Evolutionary conservation across 2,113 vertebrate genomes (phyloP).

Genomic region (Synchiropus splendidus): DNA sequence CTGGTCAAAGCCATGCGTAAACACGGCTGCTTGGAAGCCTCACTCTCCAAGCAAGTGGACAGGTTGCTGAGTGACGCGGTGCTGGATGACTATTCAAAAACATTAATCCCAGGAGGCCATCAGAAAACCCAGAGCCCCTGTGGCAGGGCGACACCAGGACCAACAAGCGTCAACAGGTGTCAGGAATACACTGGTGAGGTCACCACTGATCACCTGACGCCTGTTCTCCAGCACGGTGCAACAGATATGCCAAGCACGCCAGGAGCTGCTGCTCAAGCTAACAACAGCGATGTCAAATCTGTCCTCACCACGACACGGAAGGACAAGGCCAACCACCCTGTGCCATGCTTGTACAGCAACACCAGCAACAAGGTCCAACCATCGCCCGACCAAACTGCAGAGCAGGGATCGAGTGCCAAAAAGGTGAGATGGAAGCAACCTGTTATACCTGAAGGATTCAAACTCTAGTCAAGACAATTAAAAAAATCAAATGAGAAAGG

Average conservation of each 20-base stretch:
- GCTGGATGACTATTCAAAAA: conserved; percentile 53
- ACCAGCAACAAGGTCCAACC: neutral
- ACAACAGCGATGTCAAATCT: conserved; percentile 4
- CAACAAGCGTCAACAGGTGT: conserved; percentile 15
- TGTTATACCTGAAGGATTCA: too few species aligned
- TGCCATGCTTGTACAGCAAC: conserved; percentile 8
- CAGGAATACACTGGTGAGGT: conserved; percentile 10
- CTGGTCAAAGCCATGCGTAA: conserved; percentile 50
- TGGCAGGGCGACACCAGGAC: conserved; percentile 6
- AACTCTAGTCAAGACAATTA: too few species aligned
- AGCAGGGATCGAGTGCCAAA: too few species aligned
- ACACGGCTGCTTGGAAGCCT: conserved; percentile 23
- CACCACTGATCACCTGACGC: too few species aligned
- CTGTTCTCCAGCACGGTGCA: conserved; percentile 1
- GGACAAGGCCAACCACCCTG: conserved; percentile 14
- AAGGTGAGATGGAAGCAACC: too few species aligned
- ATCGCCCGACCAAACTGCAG: conserved; percentile 7
- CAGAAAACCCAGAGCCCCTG: neutral
- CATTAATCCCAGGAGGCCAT: conserved; percentile 22
- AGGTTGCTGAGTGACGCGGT: conserved; percentile 55
- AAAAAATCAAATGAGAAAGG: too few species aligned
- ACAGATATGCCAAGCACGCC: conserved; percentile 3
- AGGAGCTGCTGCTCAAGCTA: conserved; percentile 1
- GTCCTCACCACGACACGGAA: conserved; percentile 1
- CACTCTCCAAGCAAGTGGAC: conserved; percentile 50